A percentile compares a stretch with the other conserved stretches of the same genome.
Evolutionary conservation across 1,140 invertebrate species (phyloP).

Genomic region (Medauroidea extradentata): DNA sequence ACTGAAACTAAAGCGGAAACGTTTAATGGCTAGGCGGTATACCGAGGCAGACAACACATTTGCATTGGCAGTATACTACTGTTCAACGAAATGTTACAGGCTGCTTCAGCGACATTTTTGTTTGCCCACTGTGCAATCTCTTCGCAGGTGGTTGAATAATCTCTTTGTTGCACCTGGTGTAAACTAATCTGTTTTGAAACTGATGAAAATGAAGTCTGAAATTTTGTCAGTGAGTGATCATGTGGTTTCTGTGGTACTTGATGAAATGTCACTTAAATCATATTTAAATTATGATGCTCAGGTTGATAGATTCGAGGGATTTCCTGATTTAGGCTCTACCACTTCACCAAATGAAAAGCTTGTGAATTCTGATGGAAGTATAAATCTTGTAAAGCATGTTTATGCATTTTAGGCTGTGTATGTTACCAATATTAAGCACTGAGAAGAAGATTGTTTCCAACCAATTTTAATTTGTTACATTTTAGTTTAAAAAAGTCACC

Average conservation of each 20-base stretch:
- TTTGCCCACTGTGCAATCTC: not conserved
- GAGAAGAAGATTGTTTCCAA: too few relatives aligned
- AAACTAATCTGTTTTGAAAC: not conserved
- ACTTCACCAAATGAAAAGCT: not conserved
- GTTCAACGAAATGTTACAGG: not conserved
- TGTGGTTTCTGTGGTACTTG: not conserved
- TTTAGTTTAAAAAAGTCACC: too few relatives aligned
- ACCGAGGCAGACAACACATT: not conserved
- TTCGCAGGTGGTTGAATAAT: not conserved
- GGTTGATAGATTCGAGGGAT: not conserved
- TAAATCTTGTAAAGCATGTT: not conserved
- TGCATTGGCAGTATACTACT: not conserved
- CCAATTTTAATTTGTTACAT: too few relatives aligned
- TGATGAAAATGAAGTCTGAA: not conserved
- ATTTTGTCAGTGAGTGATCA: not conserved
- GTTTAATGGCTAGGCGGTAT: not conserved
- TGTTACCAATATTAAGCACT: too few relatives aligned
- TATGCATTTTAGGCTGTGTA: too few relatives aligned
- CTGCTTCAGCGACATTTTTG: not conserved
- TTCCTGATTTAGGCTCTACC: not conserved
- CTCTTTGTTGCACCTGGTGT: not conserved
- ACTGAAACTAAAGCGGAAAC: not conserved
- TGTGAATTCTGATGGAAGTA: not conserved
- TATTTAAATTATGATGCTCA: not conserved
- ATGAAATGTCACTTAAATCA: constrained; percentile 5